Percentiles rank a stretch among this genome's conserved stretches.
Conservation (phyloP, 2,888 invertebrate genomes). For the Steinernema hermaphroditum region DNA sequence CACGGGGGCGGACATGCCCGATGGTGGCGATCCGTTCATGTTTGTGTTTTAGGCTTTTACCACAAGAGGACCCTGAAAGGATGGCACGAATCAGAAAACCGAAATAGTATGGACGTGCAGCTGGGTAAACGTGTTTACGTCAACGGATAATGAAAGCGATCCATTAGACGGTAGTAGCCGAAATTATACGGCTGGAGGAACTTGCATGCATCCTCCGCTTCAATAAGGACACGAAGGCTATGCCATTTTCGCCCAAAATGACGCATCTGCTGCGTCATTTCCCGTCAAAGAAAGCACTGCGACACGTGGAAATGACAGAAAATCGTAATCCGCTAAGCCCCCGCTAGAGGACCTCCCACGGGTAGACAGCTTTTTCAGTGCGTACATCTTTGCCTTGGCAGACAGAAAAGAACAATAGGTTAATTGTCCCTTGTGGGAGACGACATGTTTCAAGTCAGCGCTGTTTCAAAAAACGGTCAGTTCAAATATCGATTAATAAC, state of each 20-base stretch:
- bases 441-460: too few relatives aligned
- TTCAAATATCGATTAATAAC: too few relatives aligned
- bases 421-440: too few relatives aligned
- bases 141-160: not conserved
- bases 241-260: slow-evolving; percentile 1
- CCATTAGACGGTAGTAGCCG: not conserved
- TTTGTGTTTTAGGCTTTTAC: slow-evolving; percentile 19
- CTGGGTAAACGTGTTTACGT: slow-evolving; percentile 5
- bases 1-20: not conserved
- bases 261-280: not conserved
- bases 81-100: not conserved
- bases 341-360: too few relatives aligned
- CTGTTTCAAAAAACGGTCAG: too few relatives aligned
- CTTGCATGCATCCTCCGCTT: too few relatives aligned
- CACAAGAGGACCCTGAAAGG: slow-evolving; percentile 25
- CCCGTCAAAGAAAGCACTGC: not conserved
- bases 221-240: not conserved
- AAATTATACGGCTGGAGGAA: too few relatives aligned
- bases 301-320: not conserved
- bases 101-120: not conserved
- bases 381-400: too few relatives aligned
- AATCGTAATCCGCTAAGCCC: slow-evolving; percentile 7
- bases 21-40: slow-evolving; percentile 13
- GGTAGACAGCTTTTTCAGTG: too few relatives aligned
- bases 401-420: too few relatives aligned